Percentiles rank a stretch among this genome's conserved stretches.
These are phyloP conservation scores for Protobothrops mucrosquamatus DNA, from an alignment of 2,113 vertebrate genomes.

Conservation along the genomic window DNA sequence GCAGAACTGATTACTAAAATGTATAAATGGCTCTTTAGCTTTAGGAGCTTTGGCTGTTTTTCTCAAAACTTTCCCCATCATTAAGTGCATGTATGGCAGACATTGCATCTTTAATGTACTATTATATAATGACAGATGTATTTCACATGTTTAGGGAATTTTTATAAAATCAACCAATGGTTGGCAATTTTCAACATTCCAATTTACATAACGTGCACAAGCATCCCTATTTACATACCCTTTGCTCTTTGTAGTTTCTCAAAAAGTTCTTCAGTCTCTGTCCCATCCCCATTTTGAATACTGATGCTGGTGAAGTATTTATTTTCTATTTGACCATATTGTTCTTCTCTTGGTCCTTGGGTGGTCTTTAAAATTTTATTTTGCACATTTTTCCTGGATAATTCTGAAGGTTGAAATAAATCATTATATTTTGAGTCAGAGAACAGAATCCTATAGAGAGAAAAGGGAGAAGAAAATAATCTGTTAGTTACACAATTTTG, in stretches of 20 bases:
- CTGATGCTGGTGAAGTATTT: conserved; percentile 21
- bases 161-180: background rate
- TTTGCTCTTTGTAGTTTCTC: background rate
- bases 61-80: background rate
- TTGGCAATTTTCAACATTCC: background rate
- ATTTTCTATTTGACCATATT: conserved; percentile 20
- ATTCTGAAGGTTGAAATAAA: conserved; percentile 21
- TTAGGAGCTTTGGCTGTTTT: background rate
- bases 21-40: background rate
- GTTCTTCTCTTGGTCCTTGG: background rate
- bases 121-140: background rate
- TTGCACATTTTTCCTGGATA: background rate
- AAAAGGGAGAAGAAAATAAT: fast-evolving
- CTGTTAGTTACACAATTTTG: background rate
- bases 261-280: background rate
- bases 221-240: background rate
- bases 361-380: background rate
- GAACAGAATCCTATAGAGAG: conserved; percentile 1
- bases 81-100: background rate
- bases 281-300: background rate
- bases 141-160: background rate
- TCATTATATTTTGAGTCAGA: background rate
- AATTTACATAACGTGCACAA: background rate
- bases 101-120: background rate
- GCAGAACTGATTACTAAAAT: background rate